Conservation (phyloP, 2,797 vertebrate genomes). For the Lutjanus campechanus region DNA sequence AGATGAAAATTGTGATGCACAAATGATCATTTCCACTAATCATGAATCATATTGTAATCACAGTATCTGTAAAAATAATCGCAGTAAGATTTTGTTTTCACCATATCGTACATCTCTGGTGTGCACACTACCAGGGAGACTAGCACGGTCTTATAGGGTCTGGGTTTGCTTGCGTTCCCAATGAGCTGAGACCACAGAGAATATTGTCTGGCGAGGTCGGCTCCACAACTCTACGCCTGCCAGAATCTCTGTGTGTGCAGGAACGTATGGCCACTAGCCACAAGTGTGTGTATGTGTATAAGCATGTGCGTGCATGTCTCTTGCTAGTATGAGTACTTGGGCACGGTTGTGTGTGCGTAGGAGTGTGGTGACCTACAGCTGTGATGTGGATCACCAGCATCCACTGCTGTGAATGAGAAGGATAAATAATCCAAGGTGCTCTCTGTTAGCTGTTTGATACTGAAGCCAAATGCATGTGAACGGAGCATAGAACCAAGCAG, state of each 20-base stretch:
- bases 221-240: conserved; percentile 32
- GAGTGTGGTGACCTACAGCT: conserved; percentile 67
- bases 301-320: conserved; percentile 22
- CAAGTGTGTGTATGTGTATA: conserved; percentile 8
- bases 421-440: conserved; percentile 76
- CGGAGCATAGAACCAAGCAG: conserved; percentile 40
- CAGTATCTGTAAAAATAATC: too few relatives aligned
- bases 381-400: conserved; percentile 69
- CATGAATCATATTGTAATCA: too few relatives aligned
- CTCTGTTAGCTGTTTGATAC: conserved; percentile 67
- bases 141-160: conserved; percentile 14
- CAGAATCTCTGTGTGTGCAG: conserved; percentile 36
- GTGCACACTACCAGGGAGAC: conserved; percentile 6
- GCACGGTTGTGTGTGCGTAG: conserved; percentile 6
- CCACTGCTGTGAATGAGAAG: conserved; percentile 64
- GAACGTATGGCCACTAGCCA: conserved; percentile 9
- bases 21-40: too few relatives aligned
- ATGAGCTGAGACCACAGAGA: conserved; percentile 69
- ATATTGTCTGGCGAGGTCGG: conserved; percentile 47
- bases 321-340: conserved; percentile 14
- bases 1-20: too few relatives aligned
- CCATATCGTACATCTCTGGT: too few relatives aligned
- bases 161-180: conserved; percentile 61
- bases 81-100: too few relatives aligned
- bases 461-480: conserved; percentile 67